These are phyloP conservation scores for Bombylius major DNA, from an alignment of 2,888 invertebrate genomes.

Conservation along the genomic window DNA sequence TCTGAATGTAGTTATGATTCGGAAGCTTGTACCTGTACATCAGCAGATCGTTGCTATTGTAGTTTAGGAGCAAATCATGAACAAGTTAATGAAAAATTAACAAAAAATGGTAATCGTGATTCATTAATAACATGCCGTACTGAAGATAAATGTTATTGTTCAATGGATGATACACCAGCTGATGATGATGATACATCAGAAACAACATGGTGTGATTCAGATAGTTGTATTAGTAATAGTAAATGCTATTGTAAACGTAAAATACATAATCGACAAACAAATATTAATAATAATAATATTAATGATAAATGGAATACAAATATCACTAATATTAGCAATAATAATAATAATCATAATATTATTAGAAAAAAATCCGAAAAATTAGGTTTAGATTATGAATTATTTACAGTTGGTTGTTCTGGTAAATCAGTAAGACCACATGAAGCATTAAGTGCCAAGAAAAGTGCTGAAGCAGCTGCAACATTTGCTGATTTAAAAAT, in stretches of 20 bases:
- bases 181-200: constrained; percentile 37
- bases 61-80: constrained; percentile 50
- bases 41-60: constrained; percentile 76
- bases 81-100: constrained; percentile 17
- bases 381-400: constrained; percentile 63
- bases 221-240: constrained; percentile 75
- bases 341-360: background rate
- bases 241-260: constrained; percentile 64
- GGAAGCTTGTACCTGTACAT: constrained; percentile 63
- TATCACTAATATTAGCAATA: background rate
- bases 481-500: constrained; percentile 66
- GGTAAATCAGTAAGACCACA: constrained; percentile 42
- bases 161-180: constrained; percentile 40
- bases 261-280: background rate
- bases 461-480: constrained; percentile 79
- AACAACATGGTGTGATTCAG: constrained; percentile 59
- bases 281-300: background rate
- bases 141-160: constrained; percentile 52
- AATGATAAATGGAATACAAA: background rate
- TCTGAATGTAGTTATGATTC: constrained; percentile 80
- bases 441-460: constrained; percentile 72
- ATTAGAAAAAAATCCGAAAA: constrained; percentile 42
- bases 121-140: constrained; percentile 37
- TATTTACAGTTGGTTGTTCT: constrained; percentile 41
- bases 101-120: constrained; percentile 22